A percentile compares a stretch with the other conserved stretches of the same genome.
These are phyloP conservation scores for Julus scanicus DNA, from an alignment of 2,888 invertebrate genomes.

Conservation along the genomic window DNA sequence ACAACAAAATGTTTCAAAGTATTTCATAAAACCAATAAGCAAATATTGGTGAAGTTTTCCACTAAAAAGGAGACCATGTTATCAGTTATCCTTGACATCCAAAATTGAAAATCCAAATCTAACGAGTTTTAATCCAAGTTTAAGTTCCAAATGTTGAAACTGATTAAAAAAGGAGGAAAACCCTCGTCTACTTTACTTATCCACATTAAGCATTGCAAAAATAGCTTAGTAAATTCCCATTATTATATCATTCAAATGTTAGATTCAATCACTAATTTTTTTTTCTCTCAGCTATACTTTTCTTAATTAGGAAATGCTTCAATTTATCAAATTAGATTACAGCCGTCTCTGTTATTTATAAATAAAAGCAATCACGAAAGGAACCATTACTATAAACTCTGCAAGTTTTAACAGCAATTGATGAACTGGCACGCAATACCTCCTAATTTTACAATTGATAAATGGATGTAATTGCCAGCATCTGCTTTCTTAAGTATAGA, in stretches of 20 bases:
- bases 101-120: too few relatives aligned
- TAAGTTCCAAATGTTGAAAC: too few relatives aligned
- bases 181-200: too few relatives aligned
- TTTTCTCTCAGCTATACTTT: neutral
- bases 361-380: neutral
- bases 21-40: neutral
- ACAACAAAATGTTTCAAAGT: neutral
- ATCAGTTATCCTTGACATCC: conserved; percentile 4
- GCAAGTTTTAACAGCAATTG: neutral
- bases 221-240: neutral
- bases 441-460: conserved; percentile 9
- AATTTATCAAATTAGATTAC: neutral
- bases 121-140: too few relatives aligned
- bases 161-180: too few relatives aligned
- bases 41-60: neutral
- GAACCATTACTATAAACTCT: neutral
- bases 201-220: too few relatives aligned
- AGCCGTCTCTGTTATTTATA: neutral
- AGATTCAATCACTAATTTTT: neutral
- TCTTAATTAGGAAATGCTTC: neutral
- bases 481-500: neutral
- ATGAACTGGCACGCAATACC: conserved; percentile 3
- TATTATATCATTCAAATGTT: neutral
- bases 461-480: neutral
- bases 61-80: neutral